phyloP scores from a whole-genome alignment of 2,113 vertebrate species.

The Pseudorasbora parva region DNA sequence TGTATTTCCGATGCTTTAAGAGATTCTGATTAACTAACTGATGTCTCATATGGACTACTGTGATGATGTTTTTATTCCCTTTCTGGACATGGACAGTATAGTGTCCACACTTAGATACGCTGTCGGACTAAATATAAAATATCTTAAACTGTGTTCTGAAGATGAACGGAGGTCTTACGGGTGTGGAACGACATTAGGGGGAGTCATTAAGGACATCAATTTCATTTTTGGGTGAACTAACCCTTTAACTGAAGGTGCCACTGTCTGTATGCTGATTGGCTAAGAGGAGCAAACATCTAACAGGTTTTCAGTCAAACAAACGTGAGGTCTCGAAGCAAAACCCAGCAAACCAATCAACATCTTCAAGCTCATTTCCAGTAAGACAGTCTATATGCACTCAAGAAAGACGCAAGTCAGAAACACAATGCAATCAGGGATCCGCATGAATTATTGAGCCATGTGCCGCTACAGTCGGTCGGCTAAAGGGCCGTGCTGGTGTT shows the following conservation, averaged over 20 bases:
- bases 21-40: too few species aligned
- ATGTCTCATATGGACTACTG: too few species aligned
- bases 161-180: too few species aligned
- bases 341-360: background rate
- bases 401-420: conserved; percentile 11
- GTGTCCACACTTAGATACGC: too few species aligned
- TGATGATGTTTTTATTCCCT: too few species aligned
- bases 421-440: conserved; percentile 7
- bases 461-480: conserved; percentile 8
- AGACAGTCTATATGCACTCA: background rate
- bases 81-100: too few species aligned
- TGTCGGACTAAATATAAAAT: too few species aligned
- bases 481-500: conserved; percentile 9
- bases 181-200: too few species aligned
- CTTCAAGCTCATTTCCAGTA: background rate
- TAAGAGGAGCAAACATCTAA: background rate
- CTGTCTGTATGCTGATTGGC: background rate
- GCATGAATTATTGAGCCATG: conserved; percentile 43
- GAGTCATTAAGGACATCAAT: too few species aligned
- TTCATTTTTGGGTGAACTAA: too few species aligned
- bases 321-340: background rate
- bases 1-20: too few species aligned
- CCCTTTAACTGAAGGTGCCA: background rate
- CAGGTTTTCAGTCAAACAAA: background rate
- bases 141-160: too few species aligned